These are phyloP conservation scores for Coremacera marginata DNA, from an alignment of 2,888 invertebrate species.

Conservation along the genomic window DNA sequence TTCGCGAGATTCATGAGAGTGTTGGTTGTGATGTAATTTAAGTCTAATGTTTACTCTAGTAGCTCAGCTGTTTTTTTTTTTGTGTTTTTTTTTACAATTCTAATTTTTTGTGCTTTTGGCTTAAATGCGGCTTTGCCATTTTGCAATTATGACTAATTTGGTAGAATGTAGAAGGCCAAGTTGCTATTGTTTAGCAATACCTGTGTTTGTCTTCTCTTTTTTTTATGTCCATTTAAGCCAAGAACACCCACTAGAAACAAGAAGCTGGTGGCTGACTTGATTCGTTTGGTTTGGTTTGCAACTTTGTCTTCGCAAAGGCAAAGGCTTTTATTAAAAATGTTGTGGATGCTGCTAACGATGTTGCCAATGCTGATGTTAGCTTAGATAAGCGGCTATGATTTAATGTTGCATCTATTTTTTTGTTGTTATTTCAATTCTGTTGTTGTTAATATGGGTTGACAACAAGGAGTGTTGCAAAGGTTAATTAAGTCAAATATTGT, in stretches of 20 bases:
- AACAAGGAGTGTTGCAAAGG: conserved; percentile 10
- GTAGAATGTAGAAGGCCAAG: conserved; percentile 31
- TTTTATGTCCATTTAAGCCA: background rate
- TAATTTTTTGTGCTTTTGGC: no score
- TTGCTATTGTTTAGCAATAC: background rate
- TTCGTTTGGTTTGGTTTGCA: background rate
- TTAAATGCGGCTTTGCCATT: background rate
- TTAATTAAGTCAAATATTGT: conserved; percentile 16
- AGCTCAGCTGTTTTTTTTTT: no score
- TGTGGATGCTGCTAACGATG: background rate
- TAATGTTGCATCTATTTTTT: background rate
- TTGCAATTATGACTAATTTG: conserved; percentile 29
- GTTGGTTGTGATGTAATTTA: conserved; percentile 10
- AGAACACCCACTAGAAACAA: conserved; percentile 8
- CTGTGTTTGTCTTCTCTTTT: background rate
- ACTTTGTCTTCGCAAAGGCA: background rate
- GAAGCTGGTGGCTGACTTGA: no score
- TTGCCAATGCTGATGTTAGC: background rate
- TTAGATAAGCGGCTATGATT: background rate
- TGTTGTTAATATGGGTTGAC: background rate
- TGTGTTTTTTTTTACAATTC: no score
- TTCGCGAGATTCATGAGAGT: background rate
- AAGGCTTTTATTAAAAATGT: background rate
- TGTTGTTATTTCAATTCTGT: background rate
- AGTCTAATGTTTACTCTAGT: background rate